These are phyloP conservation scores for Gavialis gangeticus DNA, from an alignment of 2,113 vertebrate species.

Conservation along the genomic window DNA sequence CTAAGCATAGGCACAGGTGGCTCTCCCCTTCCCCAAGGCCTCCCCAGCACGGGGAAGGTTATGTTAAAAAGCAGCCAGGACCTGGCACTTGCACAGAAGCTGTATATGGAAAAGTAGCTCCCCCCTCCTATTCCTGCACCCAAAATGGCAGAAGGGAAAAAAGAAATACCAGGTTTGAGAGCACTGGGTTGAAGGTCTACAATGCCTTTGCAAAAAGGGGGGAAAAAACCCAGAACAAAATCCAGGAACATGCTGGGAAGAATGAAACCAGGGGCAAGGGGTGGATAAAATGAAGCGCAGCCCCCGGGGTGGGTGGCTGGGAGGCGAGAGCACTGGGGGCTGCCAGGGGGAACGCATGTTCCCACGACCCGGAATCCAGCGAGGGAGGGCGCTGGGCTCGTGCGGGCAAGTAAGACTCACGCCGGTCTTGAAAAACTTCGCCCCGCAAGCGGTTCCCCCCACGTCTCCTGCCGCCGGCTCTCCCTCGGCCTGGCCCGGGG, in stretches of 20 bases:
- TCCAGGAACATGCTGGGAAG: constrained; percentile 78
- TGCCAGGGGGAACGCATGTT: constrained; percentile 85
- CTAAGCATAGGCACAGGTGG: constrained; percentile 75
- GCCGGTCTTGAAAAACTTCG: constrained; percentile 88
- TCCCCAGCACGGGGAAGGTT: constrained; percentile 77
- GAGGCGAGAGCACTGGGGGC: constrained; percentile 81
- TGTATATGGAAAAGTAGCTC: constrained; percentile 77
- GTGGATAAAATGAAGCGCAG: constrained; percentile 82
- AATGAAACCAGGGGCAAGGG: constrained; percentile 76
- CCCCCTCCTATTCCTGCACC: constrained; percentile 61
- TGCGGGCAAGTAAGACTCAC: constrained; percentile 87
- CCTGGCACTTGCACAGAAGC: constrained; percentile 77
- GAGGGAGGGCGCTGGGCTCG: constrained; percentile 83
- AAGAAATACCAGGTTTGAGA: constrained; percentile 54
- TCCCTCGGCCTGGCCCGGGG: background rate
- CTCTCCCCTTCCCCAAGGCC: constrained; percentile 74
- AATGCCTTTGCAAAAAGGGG: constrained; percentile 76
- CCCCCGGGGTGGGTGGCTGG: constrained; percentile 83
- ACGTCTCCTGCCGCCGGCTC: too few species aligned
- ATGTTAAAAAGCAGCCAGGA: constrained; percentile 72
- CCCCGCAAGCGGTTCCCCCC: constrained; percentile 81
- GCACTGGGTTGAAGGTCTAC: constrained; percentile 74
- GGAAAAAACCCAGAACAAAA: background rate
- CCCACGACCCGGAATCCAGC: constrained; percentile 85
- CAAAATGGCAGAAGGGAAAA: constrained; percentile 63